Evolutionary conservation across 2,888 invertebrate genomes (phyloP).

Genomic region (Thera obeliscata): DNA sequence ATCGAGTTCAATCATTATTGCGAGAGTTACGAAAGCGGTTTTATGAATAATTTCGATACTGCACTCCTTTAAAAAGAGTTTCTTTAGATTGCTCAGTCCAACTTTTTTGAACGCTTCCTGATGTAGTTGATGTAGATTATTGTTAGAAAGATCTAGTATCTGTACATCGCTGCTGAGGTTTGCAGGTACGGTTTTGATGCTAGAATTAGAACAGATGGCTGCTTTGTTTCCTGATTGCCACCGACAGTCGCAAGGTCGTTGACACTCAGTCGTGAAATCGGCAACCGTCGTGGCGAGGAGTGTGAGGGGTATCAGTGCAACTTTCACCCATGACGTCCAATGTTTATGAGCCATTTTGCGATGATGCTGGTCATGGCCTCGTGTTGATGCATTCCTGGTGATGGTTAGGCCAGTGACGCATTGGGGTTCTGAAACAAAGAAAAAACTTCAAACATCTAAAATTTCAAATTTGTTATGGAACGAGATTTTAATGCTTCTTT

Average conservation of each 20-base stretch:
- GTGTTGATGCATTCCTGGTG: slow-evolving; percentile 75
- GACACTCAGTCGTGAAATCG: slow-evolving; percentile 87
- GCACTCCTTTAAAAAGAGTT: slow-evolving; percentile 90
- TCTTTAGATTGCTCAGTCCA: slow-evolving; percentile 91
- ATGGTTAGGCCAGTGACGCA: slow-evolving; percentile 60
- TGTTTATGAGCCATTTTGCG: slow-evolving; percentile 80
- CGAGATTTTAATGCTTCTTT: no score
- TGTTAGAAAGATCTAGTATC: slow-evolving; percentile 89
- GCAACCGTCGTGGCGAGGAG: slow-evolving; percentile 70
- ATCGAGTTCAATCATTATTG: slow-evolving; percentile 92
- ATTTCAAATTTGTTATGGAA: no score
- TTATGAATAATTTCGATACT: slow-evolving; percentile 88
- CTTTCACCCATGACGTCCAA: slow-evolving; percentile 80
- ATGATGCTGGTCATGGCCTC: slow-evolving; percentile 77
- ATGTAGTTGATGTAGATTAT: slow-evolving; percentile 86
- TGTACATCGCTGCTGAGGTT: slow-evolving; percentile 90
- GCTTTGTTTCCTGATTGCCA: slow-evolving; percentile 94
- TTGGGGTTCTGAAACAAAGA: slow-evolving; percentile 73
- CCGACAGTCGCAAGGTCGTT: slow-evolving; percentile 90
- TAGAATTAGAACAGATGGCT: slow-evolving; percentile 90
- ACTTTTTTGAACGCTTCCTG: slow-evolving; percentile 88
- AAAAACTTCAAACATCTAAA: not conserved
- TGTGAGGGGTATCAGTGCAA: slow-evolving; percentile 64
- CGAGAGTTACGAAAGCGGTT: slow-evolving; percentile 89
- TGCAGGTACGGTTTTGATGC: slow-evolving; percentile 87